Conservation (phyloP, 2,113 vertebrate genomes). For the Mormyrus iriodes region DNA sequence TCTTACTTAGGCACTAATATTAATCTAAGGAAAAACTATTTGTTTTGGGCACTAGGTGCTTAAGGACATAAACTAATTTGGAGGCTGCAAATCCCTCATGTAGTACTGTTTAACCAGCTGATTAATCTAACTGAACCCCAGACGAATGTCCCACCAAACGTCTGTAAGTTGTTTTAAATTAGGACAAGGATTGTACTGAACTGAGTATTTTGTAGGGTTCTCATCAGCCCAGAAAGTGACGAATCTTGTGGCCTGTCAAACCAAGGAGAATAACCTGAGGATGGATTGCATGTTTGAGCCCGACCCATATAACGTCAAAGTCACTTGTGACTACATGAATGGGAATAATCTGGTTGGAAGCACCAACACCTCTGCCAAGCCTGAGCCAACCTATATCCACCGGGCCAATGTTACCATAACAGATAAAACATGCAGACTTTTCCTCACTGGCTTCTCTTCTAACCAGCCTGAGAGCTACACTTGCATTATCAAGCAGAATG, state of each 20-base stretch:
- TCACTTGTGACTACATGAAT: neutral
- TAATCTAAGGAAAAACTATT: neutral
- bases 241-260: neutral
- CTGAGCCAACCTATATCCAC: neutral
- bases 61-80: neutral
- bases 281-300: neutral
- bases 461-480: neutral
- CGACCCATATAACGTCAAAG: neutral
- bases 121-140: neutral
- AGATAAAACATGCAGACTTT: neutral
- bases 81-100: neutral
- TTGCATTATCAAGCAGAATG: neutral
- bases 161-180: neutral
- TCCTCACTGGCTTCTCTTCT: neutral
- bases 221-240: neutral
- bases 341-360: neutral
- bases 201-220: neutral
- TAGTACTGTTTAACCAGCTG: neutral
- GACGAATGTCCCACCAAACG: neutral
- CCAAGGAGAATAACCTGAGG: neutral
- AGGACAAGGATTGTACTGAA: neutral
- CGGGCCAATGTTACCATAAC: neutral
- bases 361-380: neutral
- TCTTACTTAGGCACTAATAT: neutral
- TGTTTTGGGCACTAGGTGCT: neutral